These are phyloP conservation scores for Agonopterix subpropinquella DNA, from an alignment of 2,888 invertebrate genomes.

Conservation along the genomic window DNA sequence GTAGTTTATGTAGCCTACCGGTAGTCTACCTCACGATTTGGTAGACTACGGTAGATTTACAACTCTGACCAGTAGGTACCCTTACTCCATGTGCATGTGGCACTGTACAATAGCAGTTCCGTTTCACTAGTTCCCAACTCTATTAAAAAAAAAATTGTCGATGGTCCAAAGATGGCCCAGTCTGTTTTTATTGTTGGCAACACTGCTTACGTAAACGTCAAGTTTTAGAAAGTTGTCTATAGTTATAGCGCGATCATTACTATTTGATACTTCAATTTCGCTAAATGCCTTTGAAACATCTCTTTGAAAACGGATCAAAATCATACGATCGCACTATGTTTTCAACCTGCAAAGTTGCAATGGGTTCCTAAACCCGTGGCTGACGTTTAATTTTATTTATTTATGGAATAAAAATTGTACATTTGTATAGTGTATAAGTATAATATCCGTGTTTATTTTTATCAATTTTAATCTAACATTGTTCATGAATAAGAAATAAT, in stretches of 20 bases:
- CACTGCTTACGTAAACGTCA: slow-evolving; percentile 39
- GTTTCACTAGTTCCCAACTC: too few relatives aligned
- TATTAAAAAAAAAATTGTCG: too few relatives aligned
- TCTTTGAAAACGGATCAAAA: slow-evolving; percentile 39
- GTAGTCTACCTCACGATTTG: too few relatives aligned
- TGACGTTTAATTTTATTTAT: slow-evolving; percentile 74
- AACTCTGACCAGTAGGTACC: too few relatives aligned
- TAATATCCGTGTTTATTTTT: slow-evolving; percentile 63
- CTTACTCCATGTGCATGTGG: too few relatives aligned
- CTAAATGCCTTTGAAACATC: slow-evolving; percentile 11
- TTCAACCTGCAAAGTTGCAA: slow-evolving; percentile 69
- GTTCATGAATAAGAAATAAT: slow-evolving; percentile 73
- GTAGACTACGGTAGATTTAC: too few relatives aligned
- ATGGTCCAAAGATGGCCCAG: too few relatives aligned
- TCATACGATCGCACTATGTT: slow-evolving; percentile 49
- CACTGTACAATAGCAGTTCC: too few relatives aligned
- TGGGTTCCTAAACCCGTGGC: slow-evolving; percentile 72
- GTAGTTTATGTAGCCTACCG: too few relatives aligned
- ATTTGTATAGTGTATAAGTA: slow-evolving; percentile 65
- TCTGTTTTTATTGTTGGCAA: slow-evolving; percentile 21
- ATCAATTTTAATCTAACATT: slow-evolving; percentile 49
- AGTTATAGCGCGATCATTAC: slow-evolving; percentile 31
- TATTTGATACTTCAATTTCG: slow-evolving; percentile 41
- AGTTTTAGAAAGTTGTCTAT: slow-evolving; percentile 65
- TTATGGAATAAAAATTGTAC: slow-evolving; percentile 67